A percentile compares a stretch with the other conserved stretches of the same genome.
phyloP scores from a whole-genome alignment of 1,140 invertebrate species.

The Neelides sp. region DNA sequence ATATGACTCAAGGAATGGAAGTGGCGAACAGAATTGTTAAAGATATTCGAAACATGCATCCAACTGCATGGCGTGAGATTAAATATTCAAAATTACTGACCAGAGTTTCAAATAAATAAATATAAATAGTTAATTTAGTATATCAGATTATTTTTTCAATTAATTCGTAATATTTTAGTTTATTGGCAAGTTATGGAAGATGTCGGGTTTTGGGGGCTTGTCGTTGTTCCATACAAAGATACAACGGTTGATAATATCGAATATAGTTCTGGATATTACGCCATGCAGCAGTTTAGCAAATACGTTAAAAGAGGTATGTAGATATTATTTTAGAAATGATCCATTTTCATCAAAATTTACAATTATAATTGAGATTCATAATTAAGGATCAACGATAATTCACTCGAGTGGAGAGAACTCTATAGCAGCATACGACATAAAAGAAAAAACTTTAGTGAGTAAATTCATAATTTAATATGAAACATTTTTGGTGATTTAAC shows the following conservation, averaged over 20 bases:
- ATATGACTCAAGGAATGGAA: constrained; percentile 19
- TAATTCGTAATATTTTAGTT: constrained; percentile 1
- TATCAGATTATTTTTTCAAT: background rate
- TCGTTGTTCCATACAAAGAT: constrained; percentile 18
- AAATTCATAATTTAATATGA: background rate
- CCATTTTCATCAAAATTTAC: background rate
- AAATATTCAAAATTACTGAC: background rate
- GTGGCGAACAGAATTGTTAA: constrained; percentile 20
- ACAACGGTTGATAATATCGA: constrained; percentile 17
- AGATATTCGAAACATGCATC: constrained; percentile 17
- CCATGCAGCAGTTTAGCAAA: constrained; percentile 23
- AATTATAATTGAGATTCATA: background rate
- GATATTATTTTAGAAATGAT: background rate
- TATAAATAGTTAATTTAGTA: background rate
- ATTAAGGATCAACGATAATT: constrained; percentile 14
- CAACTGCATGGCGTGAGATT: constrained; percentile 21
- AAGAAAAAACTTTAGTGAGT: constrained; percentile 14
- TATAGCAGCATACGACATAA: constrained; percentile 17
- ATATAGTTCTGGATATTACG: constrained; percentile 21
- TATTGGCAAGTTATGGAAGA: constrained; percentile 27
- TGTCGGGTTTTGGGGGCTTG: constrained; percentile 13
- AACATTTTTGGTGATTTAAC: background rate
- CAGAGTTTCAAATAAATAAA: background rate
- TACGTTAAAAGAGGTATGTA: constrained; percentile 19
- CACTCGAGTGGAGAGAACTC: constrained; percentile 13